Conservation (phyloP, 2,888 invertebrate genomes). For the Parascotia fuliginaria region DNA sequence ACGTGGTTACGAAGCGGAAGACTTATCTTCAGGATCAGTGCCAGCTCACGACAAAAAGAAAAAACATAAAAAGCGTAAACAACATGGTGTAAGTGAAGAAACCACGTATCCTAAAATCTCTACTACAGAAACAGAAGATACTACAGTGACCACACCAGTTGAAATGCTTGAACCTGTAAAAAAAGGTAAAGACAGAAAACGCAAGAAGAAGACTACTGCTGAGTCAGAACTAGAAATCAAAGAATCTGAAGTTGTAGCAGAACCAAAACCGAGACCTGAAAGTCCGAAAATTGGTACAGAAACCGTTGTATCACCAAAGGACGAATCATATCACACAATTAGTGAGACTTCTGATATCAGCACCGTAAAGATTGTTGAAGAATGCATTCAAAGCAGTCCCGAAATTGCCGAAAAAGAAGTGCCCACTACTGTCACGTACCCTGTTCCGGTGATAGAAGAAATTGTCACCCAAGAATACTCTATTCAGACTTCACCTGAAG, state of each 20-base stretch:
- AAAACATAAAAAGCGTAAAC: conserved; percentile 79
- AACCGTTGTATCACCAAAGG: conserved; percentile 81
- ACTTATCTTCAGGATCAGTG: conserved; percentile 80
- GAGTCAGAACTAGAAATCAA: conserved; percentile 43
- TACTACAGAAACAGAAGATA: conserved; percentile 73
- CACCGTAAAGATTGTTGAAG: conserved; percentile 89
- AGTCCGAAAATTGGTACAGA: conserved; percentile 81
- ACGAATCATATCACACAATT: conserved; percentile 86
- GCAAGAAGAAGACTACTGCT: conserved; percentile 75
- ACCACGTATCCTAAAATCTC: conserved; percentile 71
- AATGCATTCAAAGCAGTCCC: conserved; percentile 85
- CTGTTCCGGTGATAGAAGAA: conserved; percentile 86
- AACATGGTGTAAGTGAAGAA: conserved; percentile 69
- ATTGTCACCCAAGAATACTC: conserved; percentile 85
- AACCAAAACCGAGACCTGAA: conserved; percentile 60
- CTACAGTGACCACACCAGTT: conserved; percentile 58
- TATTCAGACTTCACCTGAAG: conserved; percentile 87
- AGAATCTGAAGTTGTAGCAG: conserved; percentile 35
- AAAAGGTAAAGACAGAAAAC: conserved; percentile 77
- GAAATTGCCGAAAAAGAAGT: conserved; percentile 74
- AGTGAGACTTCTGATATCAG: conserved; percentile 86
- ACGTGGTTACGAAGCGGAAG: conserved; percentile 91
- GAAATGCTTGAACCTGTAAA: conserved; percentile 60
- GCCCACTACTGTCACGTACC: conserved; percentile 83
- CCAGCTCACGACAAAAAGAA: conserved; percentile 71